Base-by-base conservation (phyloP, 2,888 invertebrate genomes). In the Plagodis dolabraria region DNA sequence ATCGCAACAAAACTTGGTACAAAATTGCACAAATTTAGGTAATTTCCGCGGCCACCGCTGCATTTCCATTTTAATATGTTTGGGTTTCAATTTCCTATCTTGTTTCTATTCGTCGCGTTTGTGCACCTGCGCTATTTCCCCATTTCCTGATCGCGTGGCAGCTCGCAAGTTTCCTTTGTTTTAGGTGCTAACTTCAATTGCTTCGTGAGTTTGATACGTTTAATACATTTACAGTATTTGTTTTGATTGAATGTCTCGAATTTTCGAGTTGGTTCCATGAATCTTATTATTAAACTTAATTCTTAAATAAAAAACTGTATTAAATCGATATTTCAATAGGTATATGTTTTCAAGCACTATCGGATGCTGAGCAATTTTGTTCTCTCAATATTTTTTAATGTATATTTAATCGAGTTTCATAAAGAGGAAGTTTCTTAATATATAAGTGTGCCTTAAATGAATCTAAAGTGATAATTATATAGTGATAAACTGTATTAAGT, bases 81-180 rank as follows among this genome's bases (percentile, higher is more conserved):
- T 63, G 40, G 59, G 59, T 61, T 61, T 60, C 64, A 63, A 68
- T 68, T 64, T 63, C 62, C 57, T 57, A 61, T 64, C 55, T 64
- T 63, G 68, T 64, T 63, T 44, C 56, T 36, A 9, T 51, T 50
- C 54, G 36, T 51, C 42, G 58, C 54, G 54, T 59, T 54, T 40
- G 63, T 58, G 63, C 68, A 66, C 64, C 66, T 66, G 68, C 59
- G 58, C 40, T 43, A 9, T 43, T 38, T 10, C 40, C 50, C 58
- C 44, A 55, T 64, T 65, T 64, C 53, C 56, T 54, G 60, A 42
- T 57, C 12, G 47, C 47, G 45, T 43, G 54, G 42, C n/a, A 6
- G 33, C 12, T 36, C 43, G 40, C 45, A 34, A 48, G 47, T 40
- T 46, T 9, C 36, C 40, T 46, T 51, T 53, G 58, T 58, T 55